A percentile compares a stretch with the other conserved stretches of the same genome.
Evolutionary conservation across 2,797 vertebrate species (phyloP).

Genomic region (Sebastes diaconus): DNA sequence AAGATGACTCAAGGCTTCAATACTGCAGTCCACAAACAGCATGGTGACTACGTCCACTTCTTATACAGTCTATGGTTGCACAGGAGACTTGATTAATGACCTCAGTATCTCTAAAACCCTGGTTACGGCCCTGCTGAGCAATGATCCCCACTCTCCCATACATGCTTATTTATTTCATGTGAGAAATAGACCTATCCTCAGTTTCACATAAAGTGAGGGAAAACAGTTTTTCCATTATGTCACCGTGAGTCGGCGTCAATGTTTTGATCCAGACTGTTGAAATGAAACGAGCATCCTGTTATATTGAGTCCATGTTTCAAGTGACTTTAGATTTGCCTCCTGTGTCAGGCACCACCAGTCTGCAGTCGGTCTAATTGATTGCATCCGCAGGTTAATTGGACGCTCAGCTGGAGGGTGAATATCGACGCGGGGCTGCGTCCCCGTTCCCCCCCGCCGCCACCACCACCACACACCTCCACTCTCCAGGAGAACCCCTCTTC

Average conservation of each 20-base stretch:
- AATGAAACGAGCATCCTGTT: neutral
- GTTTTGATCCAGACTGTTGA: neutral
- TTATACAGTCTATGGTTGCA: neutral
- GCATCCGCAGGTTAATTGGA: constrained; percentile 74
- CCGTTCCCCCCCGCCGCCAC: neutral
- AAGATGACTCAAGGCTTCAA: neutral
- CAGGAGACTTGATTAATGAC: neutral
- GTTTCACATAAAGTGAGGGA: neutral
- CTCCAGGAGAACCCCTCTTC: constrained; percentile 50
- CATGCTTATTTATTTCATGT: neutral
- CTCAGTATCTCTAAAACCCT: neutral
- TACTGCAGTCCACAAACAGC: too few species aligned
- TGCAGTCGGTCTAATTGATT: constrained; percentile 52
- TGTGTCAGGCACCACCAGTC: constrained; percentile 13
- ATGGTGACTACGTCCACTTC: neutral
- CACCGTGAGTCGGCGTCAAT: neutral
- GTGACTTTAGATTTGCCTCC: neutral
- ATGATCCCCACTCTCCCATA: neutral
- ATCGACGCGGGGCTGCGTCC: constrained; percentile 25
- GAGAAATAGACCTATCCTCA: neutral
- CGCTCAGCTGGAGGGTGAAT: constrained; percentile 45
- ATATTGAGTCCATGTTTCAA: neutral
- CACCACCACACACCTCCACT: constrained; percentile 19
- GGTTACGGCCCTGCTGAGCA: neutral
- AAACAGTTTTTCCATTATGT: neutral